Base-by-base conservation (phyloP, 2,797 vertebrate genomes). In the Mastacembelus armatus region DNA sequence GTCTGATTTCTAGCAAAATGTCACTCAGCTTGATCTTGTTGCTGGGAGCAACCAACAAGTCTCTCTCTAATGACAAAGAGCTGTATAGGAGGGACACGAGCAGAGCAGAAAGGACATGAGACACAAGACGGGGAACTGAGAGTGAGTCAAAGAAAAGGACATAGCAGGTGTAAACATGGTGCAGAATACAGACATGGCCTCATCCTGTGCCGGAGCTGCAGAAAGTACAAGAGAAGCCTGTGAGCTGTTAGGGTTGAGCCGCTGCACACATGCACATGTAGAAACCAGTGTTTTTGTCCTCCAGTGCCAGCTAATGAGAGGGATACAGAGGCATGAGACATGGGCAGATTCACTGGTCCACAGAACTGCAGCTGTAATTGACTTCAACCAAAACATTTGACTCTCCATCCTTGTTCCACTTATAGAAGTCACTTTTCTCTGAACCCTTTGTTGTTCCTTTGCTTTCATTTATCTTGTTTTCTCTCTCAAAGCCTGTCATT, bases 381-480 rank as follows among this genome's bases (percentile, higher is more conserved):
- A 84, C 81, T 76, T 83, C 67, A 71, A 66, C 69, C 52, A 74
- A 78, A 87, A 78, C 66, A 68, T 81, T 68, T 77, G 73, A 48
- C 71, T 67, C 63, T 45, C 55, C 10, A 5, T 55, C 44, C 54
- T 62, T n/a, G 4, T 59, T 67, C 47, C 3, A 6, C 70, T 78
- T 63, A 74, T 38, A 69, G 30, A 65, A 74, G 62, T 64, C 64
- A 33, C 55, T 77, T 66, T 72, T 39, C 24, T 49, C 62, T 50
- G 42, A 76, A 52, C 66, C 52, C 52, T 71, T 74, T 74, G 58
- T 70, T 79, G 62, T 57, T 35, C 14, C 43, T n/a, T 21, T 15
- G 11, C 58, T 77, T 86, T 88, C 50, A 72, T 58, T 61, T 32
- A 56, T 32, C 58, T 56, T 29, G 30, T 59, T 39, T 45, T 56